Base-by-base conservation (phyloP, 2,797 vertebrate species). In the Lates japonicus region DNA sequence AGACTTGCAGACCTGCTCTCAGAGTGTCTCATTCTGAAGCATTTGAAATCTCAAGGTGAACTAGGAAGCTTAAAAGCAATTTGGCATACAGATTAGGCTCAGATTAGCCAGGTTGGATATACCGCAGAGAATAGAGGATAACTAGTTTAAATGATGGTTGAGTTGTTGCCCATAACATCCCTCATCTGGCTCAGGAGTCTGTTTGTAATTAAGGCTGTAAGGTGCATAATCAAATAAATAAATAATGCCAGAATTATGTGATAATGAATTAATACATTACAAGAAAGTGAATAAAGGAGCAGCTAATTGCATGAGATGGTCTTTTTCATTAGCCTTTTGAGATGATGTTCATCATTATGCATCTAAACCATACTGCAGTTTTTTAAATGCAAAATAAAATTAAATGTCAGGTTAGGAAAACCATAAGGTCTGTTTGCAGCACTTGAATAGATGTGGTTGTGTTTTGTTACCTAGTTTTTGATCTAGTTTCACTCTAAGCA, bases 181-280 rank as follows among this genome's bases (percentile, higher is more conserved):
- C 79, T 91, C 81, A 84, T 89, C 88, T 86, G 84, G 72, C 88
- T 90, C 85, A 7, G n/a, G 9, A 83, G 84, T 93, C 84, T 87
- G 81, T 88, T 93, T 92, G 92, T 95, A 95, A 95, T 95, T 95
- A 95, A 93, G 88, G 92, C 85, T 91, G 83, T 91, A 93, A 94
- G 93, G 92, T 95, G 77, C 76, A 84, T 92, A 92, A 93, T 93
- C 88, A 93, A 94, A 95, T 95, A 94, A 94, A 94, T 94, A 93
- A 93, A 94, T 87, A 90, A 92, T 84, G 35, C 64, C 81, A 80
- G 87, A 94, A 93, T 94, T 89, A 92, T 91, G 84, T 90, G 93
- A 94, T 95, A 95, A 95, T 94, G 87, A 95, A 95, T 94, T 93
- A 95, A 95, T 94, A 92, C 88, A 93, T 94, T 94, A 93, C 79